Evolutionary conservation across 2,113 vertebrate species (phyloP).

Genomic region (Prietella phreatophila): DNA sequence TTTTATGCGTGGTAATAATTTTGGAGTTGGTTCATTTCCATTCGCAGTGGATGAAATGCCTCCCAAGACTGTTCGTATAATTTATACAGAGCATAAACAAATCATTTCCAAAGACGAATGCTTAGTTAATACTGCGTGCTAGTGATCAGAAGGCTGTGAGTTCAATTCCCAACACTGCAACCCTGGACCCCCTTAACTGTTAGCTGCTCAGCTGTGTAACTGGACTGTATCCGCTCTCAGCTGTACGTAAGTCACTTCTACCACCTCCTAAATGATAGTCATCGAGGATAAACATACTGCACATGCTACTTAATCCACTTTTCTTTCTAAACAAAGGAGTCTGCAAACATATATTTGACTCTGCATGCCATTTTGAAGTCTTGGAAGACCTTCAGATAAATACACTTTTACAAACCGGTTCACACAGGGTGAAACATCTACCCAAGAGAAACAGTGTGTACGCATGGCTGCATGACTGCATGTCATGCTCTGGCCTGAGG

Average conservation of each 20-base stretch:
- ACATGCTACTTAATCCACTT: neutral
- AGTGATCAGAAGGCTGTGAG: neutral
- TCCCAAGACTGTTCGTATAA: neutral
- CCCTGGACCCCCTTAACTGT: neutral
- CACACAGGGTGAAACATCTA: constrained; percentile 5
- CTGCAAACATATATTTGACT: constrained; percentile 1
- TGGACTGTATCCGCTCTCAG: neutral
- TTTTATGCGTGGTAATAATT: neutral
- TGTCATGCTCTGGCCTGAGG: constrained; percentile 8
- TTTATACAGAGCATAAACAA: neutral
- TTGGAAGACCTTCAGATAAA: neutral
- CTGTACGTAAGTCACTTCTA: neutral
- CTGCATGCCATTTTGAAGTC: neutral
- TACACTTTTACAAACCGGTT: constrained; percentile 7
- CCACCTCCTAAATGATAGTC: neutral
- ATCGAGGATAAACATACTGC: neutral
- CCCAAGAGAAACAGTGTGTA: neutral
- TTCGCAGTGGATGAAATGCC: neutral
- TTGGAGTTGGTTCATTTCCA: neutral
- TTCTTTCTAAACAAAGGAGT: neutral
- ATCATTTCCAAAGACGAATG: neutral
- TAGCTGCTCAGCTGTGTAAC: neutral
- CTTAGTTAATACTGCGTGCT: too few relatives aligned
- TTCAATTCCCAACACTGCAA: neutral
- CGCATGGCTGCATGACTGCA: neutral